Conservation (phyloP, 1,140 invertebrate genomes). For the Pectinophora gossypiella region DNA sequence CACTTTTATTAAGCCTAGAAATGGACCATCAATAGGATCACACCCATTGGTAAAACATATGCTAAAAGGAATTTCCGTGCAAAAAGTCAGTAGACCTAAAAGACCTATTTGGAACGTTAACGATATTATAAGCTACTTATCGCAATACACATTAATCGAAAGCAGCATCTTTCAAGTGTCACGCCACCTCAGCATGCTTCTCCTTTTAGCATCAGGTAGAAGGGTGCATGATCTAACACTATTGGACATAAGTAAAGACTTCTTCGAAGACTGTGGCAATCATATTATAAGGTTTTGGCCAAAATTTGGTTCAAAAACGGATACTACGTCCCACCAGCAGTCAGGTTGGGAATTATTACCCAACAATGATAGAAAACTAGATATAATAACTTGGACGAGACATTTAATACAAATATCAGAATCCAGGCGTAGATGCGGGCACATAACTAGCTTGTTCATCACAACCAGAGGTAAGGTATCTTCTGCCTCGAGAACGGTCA, state of each 20-base stretch:
- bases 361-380: background rate
- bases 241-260: background rate
- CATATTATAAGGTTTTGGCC: conserved; percentile 1
- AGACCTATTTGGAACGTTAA: background rate
- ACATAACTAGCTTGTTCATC: background rate
- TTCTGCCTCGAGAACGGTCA: background rate
- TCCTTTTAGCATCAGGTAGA: background rate
- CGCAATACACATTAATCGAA: background rate
- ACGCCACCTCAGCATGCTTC: background rate
- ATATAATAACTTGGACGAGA: background rate
- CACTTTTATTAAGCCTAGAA: background rate
- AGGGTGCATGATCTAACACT: background rate
- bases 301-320: background rate
- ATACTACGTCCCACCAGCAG: background rate
- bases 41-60: background rate
- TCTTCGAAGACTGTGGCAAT: background rate
- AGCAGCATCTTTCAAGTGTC: background rate
- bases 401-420: background rate
- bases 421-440: background rate
- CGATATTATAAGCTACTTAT: background rate
- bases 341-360: background rate
- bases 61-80: background rate
- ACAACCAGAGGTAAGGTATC: background rate
- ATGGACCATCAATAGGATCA: background rate
- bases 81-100: background rate